A percentile compares a stretch with the other conserved stretches of the same genome.
Conservation (phyloP, 2,888 invertebrate genomes). For the Ptilodon capucinus region DNA sequence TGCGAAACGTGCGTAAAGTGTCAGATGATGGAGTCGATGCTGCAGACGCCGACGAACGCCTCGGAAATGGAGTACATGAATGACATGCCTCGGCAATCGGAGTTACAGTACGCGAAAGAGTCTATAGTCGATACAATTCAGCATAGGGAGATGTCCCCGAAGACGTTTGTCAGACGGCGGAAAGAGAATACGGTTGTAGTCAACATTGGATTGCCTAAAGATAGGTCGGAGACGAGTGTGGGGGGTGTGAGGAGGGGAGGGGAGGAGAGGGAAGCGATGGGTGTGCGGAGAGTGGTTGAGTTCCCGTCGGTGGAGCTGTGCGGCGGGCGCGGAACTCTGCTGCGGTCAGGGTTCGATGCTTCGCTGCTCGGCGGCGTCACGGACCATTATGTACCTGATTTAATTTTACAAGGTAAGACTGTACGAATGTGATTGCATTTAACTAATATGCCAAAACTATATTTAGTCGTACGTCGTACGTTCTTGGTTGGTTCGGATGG, state of each 20-base stretch:
- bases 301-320: constrained; percentile 77
- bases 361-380: constrained; percentile 84
- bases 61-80: constrained; percentile 85
- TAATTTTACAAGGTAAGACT: constrained; percentile 86
- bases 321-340: constrained; percentile 10
- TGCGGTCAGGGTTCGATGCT: constrained; percentile 77
- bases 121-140: constrained; percentile 42
- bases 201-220: constrained; percentile 37
- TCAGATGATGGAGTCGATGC: constrained; percentile 78
- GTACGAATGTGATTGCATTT: no score
- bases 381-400: constrained; percentile 87
- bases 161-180: constrained; percentile 68
- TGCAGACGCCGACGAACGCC: constrained; percentile 91
- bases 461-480: no score
- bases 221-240: constrained; percentile 20
- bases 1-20: constrained; percentile 81
- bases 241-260: constrained; percentile 27
- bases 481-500: no score
- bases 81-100: constrained; percentile 65
- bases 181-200: constrained; percentile 74
- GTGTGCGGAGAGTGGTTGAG: constrained; percentile 77
- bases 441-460: no score
- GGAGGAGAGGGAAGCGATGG: constrained; percentile 33
- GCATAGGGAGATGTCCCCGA: constrained; percentile 52
- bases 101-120: constrained; percentile 69